These are phyloP conservation scores for Margaritifera margaritifera DNA, from an alignment of 2,888 invertebrate species.

Conservation along the genomic window DNA sequence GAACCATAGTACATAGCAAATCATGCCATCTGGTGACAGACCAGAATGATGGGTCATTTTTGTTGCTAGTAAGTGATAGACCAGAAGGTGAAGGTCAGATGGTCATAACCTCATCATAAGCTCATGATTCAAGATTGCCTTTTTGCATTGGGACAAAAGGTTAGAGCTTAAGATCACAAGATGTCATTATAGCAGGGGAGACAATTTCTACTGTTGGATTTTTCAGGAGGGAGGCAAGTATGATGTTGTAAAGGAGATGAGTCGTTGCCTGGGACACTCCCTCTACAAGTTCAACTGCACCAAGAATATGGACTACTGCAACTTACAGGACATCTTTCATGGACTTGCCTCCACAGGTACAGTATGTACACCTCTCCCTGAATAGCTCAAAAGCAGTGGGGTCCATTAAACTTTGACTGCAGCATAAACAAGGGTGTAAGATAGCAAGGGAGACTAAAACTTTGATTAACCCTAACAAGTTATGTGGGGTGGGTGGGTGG, in stretches of 20 bases:
- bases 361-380: neutral
- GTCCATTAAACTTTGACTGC: neutral
- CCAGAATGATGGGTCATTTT: too few relatives aligned
- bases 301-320: slow-evolving; percentile 53
- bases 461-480: neutral
- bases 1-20: too few relatives aligned
- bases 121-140: too few relatives aligned
- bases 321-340: slow-evolving; percentile 67
- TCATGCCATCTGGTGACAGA: too few relatives aligned
- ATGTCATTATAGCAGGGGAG: too few relatives aligned
- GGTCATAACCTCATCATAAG: too few relatives aligned
- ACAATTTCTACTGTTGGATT: neutral
- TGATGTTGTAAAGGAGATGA: slow-evolving; percentile 61
- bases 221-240: slow-evolving; percentile 64
- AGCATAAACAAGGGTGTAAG: neutral
- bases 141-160: too few relatives aligned
- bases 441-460: neutral
- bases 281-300: slow-evolving; percentile 69
- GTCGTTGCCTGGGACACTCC: slow-evolving; percentile 62
- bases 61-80: too few relatives aligned
- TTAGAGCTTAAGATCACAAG: too few relatives aligned
- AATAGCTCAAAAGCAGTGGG: neutral
- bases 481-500: too few relatives aligned
- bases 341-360: slow-evolving; percentile 67
- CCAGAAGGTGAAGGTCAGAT: too few relatives aligned